Evolutionary conservation across 2,113 vertebrate species (phyloP).

Genomic region (Todiramphus saurophagus): DNA sequence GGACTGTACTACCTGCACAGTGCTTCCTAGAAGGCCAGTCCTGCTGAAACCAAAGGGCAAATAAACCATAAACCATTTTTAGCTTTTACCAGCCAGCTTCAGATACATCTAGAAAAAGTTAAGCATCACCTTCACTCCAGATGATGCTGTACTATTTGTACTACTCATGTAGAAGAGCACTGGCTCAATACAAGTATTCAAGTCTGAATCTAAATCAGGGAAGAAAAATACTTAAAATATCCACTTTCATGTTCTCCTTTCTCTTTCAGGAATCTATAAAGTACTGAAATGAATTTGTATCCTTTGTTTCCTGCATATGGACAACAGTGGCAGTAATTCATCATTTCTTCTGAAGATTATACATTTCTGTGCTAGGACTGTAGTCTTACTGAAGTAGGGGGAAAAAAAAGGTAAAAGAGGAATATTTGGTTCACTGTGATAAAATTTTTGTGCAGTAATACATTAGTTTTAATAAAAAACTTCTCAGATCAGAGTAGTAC

Average conservation of each 20-base stretch:
- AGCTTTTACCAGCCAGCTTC: neutral
- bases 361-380: neutral
- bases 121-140: neutral
- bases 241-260: neutral
- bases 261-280: neutral
- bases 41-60: neutral
- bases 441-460: neutral
- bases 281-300: neutral
- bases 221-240: neutral
- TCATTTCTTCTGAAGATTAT: neutral
- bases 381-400: neutral
- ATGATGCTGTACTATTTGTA: fast-evolving
- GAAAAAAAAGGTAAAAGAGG: neutral
- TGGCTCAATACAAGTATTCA: neutral
- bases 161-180: neutral
- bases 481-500: neutral
- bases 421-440: neutral
- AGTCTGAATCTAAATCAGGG: neutral
- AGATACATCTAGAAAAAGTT: neutral
- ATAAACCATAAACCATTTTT: neutral
- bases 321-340: neutral
- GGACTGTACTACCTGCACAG: neutral
- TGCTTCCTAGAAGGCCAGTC: neutral
- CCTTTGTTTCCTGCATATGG: neutral
- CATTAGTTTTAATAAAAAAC: neutral